Percentiles rank a stretch among this genome's conserved stretches.
Evolutionary conservation across 2,888 invertebrate species (phyloP).

Genomic region (Scaptomyza polygonia): DNA sequence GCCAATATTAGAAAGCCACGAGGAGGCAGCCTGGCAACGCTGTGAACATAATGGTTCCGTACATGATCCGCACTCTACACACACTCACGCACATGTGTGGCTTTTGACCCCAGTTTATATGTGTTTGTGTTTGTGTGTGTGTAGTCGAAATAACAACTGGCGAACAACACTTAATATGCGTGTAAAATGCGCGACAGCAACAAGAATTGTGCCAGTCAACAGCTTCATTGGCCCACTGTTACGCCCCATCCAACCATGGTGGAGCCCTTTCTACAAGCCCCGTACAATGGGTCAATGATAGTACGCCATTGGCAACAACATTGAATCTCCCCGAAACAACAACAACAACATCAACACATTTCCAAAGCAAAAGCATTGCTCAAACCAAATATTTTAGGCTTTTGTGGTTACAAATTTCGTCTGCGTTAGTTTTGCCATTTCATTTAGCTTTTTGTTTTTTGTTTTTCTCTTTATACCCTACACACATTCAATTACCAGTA

Average conservation of each 20-base stretch:
- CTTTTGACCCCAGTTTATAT: not conserved
- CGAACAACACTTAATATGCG: conserved; percentile 77
- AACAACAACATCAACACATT: not conserved
- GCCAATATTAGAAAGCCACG: conserved; percentile 72
- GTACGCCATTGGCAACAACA: conserved; percentile 30
- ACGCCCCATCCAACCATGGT: conserved; percentile 23
- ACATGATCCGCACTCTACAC: conserved; percentile 34
- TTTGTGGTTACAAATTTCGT: conserved; percentile 72
- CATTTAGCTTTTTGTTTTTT: conserved; percentile 59
- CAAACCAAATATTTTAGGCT: conserved; percentile 42
- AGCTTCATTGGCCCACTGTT: conserved; percentile 54
- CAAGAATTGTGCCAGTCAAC: conserved; percentile 51
- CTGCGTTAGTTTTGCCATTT: conserved; percentile 69
- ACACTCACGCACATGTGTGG: conserved; percentile 15
- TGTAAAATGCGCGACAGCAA: conserved; percentile 69
- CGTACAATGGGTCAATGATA: conserved; percentile 67
- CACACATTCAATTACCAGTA: not conserved
- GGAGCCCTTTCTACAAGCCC: no score
- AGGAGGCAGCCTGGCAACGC: conserved; percentile 54
- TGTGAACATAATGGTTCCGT: conserved; percentile 71
- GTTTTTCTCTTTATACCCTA: conserved; percentile 34
- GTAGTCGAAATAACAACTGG: conserved; percentile 62
- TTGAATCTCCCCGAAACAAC: not conserved
- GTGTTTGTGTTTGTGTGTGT: conserved; percentile 6
- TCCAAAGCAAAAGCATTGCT: conserved; percentile 8